Percentiles rank a stretch among this genome's conserved stretches.
These are phyloP conservation scores for Odontomyia ornata DNA, from an alignment of 2,888 invertebrate genomes.

Conservation along the genomic window DNA sequence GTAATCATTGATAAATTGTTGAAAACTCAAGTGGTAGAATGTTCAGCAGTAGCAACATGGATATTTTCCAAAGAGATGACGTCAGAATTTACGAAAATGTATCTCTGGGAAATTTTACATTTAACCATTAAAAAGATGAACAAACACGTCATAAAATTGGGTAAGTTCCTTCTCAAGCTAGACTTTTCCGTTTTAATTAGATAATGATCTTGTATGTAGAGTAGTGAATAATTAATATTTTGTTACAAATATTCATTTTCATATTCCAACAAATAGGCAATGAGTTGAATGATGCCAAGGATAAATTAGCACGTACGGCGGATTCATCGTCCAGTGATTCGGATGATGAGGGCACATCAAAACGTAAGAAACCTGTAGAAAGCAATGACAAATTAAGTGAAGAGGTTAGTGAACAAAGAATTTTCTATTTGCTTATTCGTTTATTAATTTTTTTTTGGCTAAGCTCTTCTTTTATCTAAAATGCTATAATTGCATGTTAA, in stretches of 20 bases:
- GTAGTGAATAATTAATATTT: slow-evolving; percentile 9
- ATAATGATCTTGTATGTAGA: background rate
- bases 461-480: no score
- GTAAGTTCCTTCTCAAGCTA: no score
- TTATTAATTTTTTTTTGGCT: no score
- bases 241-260: slow-evolving; percentile 14
- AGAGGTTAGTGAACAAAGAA: slow-evolving; percentile 65
- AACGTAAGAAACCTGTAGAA: slow-evolving; percentile 64
- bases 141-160: slow-evolving; percentile 87
- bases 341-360: slow-evolving; percentile 73
- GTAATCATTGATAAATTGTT: slow-evolving; percentile 96
- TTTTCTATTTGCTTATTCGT: no score
- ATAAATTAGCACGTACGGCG: slow-evolving; percentile 84
- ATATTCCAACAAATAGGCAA: slow-evolving; percentile 64
- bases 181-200: background rate
- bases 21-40: slow-evolving; percentile 96
- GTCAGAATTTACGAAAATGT: slow-evolving; percentile 89
- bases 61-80: slow-evolving; percentile 95
- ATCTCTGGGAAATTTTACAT: slow-evolving; percentile 96
- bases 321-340: slow-evolving; percentile 85
- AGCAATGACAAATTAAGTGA: slow-evolving; percentile 70
- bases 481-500: no score
- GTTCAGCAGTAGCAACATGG: slow-evolving; percentile 97
- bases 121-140: slow-evolving; percentile 96
- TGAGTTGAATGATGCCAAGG: slow-evolving; percentile 85